phyloP scores from a whole-genome alignment of 2,113 vertebrate genomes.

The Melanocharis versteri region DNA sequence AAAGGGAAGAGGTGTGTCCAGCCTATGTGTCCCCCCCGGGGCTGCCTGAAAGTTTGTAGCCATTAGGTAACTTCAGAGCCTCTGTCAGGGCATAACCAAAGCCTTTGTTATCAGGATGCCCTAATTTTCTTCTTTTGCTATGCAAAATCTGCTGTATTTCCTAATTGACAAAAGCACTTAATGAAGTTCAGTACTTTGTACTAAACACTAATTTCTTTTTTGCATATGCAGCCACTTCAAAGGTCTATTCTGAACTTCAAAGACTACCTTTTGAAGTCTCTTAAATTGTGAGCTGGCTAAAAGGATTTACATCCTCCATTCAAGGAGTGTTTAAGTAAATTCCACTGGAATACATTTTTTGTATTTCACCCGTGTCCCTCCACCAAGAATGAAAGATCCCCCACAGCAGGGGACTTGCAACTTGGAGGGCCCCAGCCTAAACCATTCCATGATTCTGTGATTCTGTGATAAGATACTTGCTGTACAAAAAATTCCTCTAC shows the following conservation, averaged over 20 bases:
- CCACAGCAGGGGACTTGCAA: background rate
- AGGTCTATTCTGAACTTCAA: constrained; percentile 59
- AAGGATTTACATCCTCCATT: constrained; percentile 44
- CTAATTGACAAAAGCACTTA: constrained; percentile 51
- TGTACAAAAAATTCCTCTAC: background rate
- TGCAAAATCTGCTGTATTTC: constrained; percentile 34
- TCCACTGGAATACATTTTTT: background rate
- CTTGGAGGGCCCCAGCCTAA: background rate
- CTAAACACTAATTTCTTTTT: constrained; percentile 54
- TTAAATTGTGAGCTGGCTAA: constrained; percentile 41
- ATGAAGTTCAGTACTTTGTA: constrained; percentile 40
- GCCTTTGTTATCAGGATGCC: background rate
- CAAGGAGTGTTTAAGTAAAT: constrained; percentile 26
- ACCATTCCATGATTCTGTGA: background rate
- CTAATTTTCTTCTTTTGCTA: constrained; percentile 16
- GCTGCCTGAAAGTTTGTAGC: background rate
- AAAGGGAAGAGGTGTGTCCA: background rate
- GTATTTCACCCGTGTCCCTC: background rate
- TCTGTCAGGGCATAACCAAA: background rate
- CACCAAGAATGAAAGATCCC: background rate
- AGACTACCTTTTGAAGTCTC: constrained; percentile 60
- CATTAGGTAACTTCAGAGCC: background rate
- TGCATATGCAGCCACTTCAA: constrained; percentile 61
- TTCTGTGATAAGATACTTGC: background rate
- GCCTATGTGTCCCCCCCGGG: background rate